phyloP scores from a whole-genome alignment of 1,140 invertebrate species.

The Scaptomyza montana region DNA sequence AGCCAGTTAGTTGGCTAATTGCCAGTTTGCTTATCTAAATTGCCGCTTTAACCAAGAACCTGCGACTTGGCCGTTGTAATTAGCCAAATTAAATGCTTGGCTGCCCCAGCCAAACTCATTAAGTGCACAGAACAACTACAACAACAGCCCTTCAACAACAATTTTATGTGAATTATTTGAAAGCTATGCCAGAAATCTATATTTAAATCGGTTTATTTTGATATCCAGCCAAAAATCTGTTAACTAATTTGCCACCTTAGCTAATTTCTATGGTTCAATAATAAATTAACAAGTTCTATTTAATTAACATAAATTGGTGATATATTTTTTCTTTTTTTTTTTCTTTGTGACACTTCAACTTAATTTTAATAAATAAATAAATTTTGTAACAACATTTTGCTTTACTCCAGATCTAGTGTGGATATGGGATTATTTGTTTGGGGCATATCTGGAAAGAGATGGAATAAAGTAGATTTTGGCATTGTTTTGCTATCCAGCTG shows the following conservation, averaged over 20 bases:
- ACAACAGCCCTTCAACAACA: conserved; percentile 4
- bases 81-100: conserved; percentile 73
- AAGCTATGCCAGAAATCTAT: conserved; percentile 7
- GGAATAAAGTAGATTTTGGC: conserved; percentile 54
- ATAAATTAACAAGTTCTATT: background rate
- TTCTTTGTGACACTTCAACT: conserved; percentile 1
- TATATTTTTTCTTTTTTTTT: conserved; percentile 1
- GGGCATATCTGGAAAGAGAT: conserved; percentile 68
- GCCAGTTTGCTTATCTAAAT: conserved; percentile 77
- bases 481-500: conserved; percentile 42
- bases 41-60: conserved; percentile 78
- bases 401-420: conserved; percentile 46
- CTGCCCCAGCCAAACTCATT: conserved; percentile 50
- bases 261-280: background rate
- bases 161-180: conserved; percentile 16
- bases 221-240: background rate
- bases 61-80: conserved; percentile 68
- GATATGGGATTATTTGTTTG: conserved; percentile 33
- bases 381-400: background rate
- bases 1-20: conserved; percentile 55
- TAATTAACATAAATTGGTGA: background rate
- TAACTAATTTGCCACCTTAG: background rate
- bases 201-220: background rate
- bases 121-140: conserved; percentile 9
- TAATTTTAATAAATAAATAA: conserved; percentile 43